Evolutionary conservation across 1,140 invertebrate genomes (phyloP).

Genomic region (Penaeus indicus): DNA sequence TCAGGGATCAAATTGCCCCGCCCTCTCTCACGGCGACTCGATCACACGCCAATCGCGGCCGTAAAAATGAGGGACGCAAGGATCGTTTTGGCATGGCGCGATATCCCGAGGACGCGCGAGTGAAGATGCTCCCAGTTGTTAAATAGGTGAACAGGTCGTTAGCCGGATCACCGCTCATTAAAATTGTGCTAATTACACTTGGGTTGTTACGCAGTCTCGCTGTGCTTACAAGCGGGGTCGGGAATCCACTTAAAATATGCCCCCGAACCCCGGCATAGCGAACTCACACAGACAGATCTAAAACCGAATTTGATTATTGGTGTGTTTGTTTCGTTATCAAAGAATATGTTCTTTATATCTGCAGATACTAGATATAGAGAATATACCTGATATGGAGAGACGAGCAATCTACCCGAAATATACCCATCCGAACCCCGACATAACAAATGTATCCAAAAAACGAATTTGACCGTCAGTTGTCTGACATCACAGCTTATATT

Average conservation of each 20-base stretch:
- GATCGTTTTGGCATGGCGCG: not conserved
- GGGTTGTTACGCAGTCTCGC: constrained; percentile 40
- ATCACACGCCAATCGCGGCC: not conserved
- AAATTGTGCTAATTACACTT: constrained; percentile 54
- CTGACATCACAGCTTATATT: too few species aligned
- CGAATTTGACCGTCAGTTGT: too few species aligned
- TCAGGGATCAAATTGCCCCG: too few species aligned
- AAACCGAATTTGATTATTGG: not conserved
- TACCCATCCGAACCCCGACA: too few species aligned
- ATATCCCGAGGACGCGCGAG: not conserved
- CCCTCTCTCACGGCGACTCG: not conserved
- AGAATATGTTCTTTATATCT: not conserved
- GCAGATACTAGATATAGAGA: not conserved
- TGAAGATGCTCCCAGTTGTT: constrained; percentile 45
- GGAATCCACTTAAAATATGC: constrained; percentile 37
- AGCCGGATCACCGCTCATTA: constrained; percentile 48
- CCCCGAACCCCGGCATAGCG: not conserved
- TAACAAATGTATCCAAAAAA: too few species aligned
- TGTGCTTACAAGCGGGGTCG: constrained; percentile 18
- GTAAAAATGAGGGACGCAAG: not conserved
- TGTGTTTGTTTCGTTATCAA: not conserved
- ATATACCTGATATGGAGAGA: too few species aligned
- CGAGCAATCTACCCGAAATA: too few species aligned
- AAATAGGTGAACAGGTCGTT: constrained; percentile 51
- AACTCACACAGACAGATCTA: not conserved